A percentile compares a stretch with the other conserved stretches of the same genome.
Conservation (phyloP, 2,888 invertebrate genomes). For the Ligdia adustata region DNA sequence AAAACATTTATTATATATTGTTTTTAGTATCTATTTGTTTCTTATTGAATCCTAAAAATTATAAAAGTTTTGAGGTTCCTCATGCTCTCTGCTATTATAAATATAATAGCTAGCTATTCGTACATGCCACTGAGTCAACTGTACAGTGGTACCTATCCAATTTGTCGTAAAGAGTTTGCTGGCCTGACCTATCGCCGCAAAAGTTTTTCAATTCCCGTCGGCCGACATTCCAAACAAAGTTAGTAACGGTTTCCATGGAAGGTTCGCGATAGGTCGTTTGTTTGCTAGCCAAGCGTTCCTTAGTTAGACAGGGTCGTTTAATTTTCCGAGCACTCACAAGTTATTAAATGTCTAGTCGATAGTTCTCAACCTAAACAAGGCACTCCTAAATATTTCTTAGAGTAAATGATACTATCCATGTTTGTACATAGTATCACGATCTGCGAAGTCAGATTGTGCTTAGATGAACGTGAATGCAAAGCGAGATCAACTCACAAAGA, state of each 20-base stretch:
- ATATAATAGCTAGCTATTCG: slow-evolving; percentile 1
- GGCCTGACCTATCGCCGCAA: slow-evolving; percentile 13
- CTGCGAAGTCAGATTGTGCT: slow-evolving; percentile 43
- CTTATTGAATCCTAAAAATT: no score
- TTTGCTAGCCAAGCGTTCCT: slow-evolving; percentile 5
- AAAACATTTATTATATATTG: no score
- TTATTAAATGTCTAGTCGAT: slow-evolving; percentile 3
- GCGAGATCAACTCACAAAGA: slow-evolving; percentile 14
- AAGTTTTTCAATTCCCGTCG: slow-evolving; percentile 23
- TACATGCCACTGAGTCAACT: slow-evolving; percentile 10
- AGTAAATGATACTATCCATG: slow-evolving; percentile 41
- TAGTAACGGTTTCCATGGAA: slow-evolving; percentile 11
- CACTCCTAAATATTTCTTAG: slow-evolving; percentile 46
- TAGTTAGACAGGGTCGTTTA: background rate
- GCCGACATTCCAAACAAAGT: slow-evolving; percentile 17
- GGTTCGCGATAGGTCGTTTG: slow-evolving; percentile 11
- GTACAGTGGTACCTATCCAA: slow-evolving; percentile 3
- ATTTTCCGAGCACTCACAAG: slow-evolving; percentile 12
- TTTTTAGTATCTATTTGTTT: no score
- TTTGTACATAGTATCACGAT: slow-evolving; percentile 47
- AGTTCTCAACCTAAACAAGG: slow-evolving; percentile 26
- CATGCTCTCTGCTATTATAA: no score
- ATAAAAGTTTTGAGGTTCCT: background rate
- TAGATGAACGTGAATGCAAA: slow-evolving; percentile 33
- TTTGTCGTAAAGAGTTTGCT: slow-evolving; percentile 4